Percentiles rank a stretch among this genome's conserved stretches.
Evolutionary conservation across 2,797 vertebrate genomes (phyloP).

Genomic region (Ibycter americanus): DNA sequence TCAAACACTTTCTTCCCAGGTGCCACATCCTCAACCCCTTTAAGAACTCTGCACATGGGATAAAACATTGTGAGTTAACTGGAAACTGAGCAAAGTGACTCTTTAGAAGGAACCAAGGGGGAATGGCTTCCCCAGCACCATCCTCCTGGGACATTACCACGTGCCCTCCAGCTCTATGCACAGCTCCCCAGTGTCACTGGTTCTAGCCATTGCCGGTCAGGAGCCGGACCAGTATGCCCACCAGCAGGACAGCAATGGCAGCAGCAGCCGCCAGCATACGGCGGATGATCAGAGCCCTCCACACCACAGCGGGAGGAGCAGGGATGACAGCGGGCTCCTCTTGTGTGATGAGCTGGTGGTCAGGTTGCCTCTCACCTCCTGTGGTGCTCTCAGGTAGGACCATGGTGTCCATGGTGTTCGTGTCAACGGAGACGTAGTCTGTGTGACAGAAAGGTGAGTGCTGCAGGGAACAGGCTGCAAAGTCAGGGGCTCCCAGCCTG

Average conservation of each 20-base stretch:
- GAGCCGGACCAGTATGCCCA: conserved; percentile 78
- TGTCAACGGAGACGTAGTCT: conserved; percentile 4
- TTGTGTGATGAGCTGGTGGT: not conserved
- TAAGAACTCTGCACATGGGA: not conserved
- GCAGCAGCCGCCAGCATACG: conserved; percentile 65
- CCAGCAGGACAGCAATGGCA: conserved; percentile 76
- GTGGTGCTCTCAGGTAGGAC: not conserved
- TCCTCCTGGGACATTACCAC: not conserved
- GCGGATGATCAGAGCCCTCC: conserved; percentile 70
- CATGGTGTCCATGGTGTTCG: not conserved
- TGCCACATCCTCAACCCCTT: not conserved
- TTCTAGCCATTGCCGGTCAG: conserved; percentile 28
- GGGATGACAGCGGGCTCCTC: not conserved
- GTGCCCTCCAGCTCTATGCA: not conserved
- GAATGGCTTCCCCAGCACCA: not conserved
- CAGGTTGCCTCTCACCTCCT: not conserved
- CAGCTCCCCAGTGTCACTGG: not conserved
- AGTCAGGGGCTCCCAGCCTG: not conserved
- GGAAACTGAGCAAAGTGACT: not conserved
- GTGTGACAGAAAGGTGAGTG: not conserved
- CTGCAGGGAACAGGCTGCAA: not conserved
- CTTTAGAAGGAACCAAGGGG: not conserved
- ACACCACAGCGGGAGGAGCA: not conserved
- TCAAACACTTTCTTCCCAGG: not conserved
- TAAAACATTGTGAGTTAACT: not conserved